phyloP scores from a whole-genome alignment of 2,113 vertebrate genomes.

The Salminus brasiliensis region DNA sequence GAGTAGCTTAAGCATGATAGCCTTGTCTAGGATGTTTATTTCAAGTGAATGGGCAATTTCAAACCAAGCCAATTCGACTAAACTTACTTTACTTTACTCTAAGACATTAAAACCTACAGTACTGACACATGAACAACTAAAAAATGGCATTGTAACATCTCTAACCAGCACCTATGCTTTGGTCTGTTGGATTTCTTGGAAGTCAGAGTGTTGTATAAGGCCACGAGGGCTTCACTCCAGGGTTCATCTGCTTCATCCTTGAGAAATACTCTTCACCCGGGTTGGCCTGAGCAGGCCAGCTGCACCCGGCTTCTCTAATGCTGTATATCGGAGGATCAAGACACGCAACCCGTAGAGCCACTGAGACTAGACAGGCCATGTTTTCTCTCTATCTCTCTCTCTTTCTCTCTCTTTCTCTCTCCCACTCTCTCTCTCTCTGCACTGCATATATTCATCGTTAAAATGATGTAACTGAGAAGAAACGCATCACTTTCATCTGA shows the following conservation, averaged over 20 bases:
- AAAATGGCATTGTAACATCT: no score
- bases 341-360: constrained; percentile 61
- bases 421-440: neutral
- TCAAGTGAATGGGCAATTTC: no score
- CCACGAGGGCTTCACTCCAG: constrained; percentile 3
- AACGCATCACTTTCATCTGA: constrained; percentile 17
- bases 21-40: no score
- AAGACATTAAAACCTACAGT: no score
- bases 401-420: constrained; percentile 59
- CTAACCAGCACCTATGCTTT: no score
- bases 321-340: constrained; percentile 60
- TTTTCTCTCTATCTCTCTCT: constrained; percentile 58
- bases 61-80: no score
- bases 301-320: constrained; percentile 51
- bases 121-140: no score
- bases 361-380: constrained; percentile 58
- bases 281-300: constrained; percentile 57
- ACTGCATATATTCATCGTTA: constrained; percentile 7
- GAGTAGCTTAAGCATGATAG: no score
- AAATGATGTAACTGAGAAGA: constrained; percentile 17
- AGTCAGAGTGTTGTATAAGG: neutral
- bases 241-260: constrained; percentile 53
- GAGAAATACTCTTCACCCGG: constrained; percentile 53
- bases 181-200: neutral
- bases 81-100: no score